Conservation (phyloP, 2,888 invertebrate genomes). For the Eledone cirrhosa region DNA sequence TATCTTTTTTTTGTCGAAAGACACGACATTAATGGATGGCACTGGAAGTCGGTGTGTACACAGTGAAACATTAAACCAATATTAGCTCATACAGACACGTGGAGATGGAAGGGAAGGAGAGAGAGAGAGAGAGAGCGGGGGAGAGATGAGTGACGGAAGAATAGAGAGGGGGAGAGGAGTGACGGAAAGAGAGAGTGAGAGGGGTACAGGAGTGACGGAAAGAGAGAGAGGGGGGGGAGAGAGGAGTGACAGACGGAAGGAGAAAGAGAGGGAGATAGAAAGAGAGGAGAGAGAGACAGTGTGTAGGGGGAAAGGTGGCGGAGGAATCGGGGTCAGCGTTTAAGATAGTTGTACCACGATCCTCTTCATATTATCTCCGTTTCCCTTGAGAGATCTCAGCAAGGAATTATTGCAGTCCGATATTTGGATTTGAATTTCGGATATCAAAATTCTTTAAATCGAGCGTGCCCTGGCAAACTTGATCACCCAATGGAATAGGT, state of each 20-base stretch:
- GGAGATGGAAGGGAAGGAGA: no score
- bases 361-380: conserved; percentile 14
- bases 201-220: no score
- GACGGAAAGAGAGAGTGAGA: no score
- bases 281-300: no score
- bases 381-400: conserved; percentile 14
- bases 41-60: conserved; percentile 11
- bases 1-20: neutral
- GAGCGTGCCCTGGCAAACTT: conserved; percentile 26
- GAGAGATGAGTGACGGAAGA: no score
- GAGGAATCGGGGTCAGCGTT: conserved; percentile 18
- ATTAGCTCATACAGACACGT: conserved; percentile 26
- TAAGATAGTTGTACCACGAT: conserved; percentile 27
- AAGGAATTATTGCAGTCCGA: conserved; percentile 24
- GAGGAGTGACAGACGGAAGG: no score
- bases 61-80: conserved; percentile 25
- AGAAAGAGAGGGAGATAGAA: no score
- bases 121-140: no score
- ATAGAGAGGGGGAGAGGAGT: no score
- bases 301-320: no score
- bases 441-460: conserved; percentile 28
- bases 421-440: conserved; percentile 28
- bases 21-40: conserved; percentile 27
- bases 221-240: no score
- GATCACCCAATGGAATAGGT: conserved; percentile 25